Percentiles rank a stretch among this genome's conserved stretches.
Conservation (phyloP, 30 jellyfish, hydroid and myxozoan genomes). For the Hydractinia echinata region DNA sequence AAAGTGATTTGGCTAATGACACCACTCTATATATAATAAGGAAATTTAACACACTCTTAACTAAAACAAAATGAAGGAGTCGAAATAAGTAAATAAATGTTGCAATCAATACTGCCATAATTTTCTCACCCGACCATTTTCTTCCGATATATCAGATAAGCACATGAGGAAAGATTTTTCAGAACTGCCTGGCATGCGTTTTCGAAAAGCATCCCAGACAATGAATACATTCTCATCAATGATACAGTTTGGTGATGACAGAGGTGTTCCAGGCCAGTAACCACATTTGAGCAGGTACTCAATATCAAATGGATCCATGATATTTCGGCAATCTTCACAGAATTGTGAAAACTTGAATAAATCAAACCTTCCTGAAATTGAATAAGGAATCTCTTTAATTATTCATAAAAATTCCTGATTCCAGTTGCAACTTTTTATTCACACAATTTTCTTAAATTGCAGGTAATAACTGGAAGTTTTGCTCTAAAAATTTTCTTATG, state of each 20-base stretch:
- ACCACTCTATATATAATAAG: background rate
- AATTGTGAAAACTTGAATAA: background rate
- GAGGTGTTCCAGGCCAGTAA: conserved; percentile 44
- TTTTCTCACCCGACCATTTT: conserved; percentile 15
- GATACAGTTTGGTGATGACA: background rate
- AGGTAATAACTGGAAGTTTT: too few species aligned
- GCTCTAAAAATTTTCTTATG: too few species aligned
- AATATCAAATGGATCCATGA: conserved; percentile 23
- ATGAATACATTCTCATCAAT: conserved; percentile 24
- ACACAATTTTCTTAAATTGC: too few species aligned
- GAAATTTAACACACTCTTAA: too few species aligned
- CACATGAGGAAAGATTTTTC: conserved; percentile 28
- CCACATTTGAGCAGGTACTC: conserved; percentile 16
- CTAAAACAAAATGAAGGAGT: too few species aligned
- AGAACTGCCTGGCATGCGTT: conserved; percentile 44
- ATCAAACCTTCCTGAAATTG: conserved; percentile 33
- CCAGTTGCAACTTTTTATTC: too few species aligned
- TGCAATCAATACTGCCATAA: background rate
- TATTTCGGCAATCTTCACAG: conserved; percentile 26
- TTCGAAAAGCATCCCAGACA: conserved; percentile 24
- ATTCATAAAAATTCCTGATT: background rate
- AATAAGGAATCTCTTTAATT: background rate
- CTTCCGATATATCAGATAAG: conserved; percentile 11
- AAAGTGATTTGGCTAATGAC: conserved; percentile 17
- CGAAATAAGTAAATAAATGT: too few species aligned